These are phyloP conservation scores for Antedon bifida DNA, from an alignment of 35 echinoderm and acorn worm species.

Conservation along the genomic window DNA sequence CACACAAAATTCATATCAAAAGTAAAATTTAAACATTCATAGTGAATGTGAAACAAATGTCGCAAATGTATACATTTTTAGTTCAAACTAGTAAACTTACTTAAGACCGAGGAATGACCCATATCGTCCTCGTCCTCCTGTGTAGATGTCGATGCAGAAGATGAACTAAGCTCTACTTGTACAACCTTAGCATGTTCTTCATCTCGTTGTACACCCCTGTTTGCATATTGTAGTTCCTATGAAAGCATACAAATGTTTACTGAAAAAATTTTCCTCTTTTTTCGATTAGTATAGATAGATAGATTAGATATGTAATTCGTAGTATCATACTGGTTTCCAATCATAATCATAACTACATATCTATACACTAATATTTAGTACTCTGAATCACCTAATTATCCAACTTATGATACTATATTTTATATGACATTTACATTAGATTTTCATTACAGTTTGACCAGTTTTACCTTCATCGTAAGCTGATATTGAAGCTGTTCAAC, in stretches of 20 bases:
- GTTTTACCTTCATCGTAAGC: conserved; percentile 63
- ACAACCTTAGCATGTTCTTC: conserved; percentile 36
- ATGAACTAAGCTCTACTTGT: conserved; percentile 69
- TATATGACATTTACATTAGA: too few species aligned
- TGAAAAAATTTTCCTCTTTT: conserved; percentile 5
- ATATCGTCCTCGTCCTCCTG: conserved; percentile 12
- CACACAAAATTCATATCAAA: too few species aligned
- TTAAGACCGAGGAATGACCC: background rate
- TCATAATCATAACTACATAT: too few species aligned
- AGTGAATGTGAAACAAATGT: too few species aligned
- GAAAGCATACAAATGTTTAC: background rate
- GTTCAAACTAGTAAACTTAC: background rate
- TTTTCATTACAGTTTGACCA: background rate
- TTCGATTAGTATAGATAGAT: too few species aligned
- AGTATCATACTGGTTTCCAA: too few species aligned
- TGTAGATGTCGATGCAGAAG: conserved; percentile 28
- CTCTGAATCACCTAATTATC: too few species aligned
- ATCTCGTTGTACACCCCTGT: conserved; percentile 28
- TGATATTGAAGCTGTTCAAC: conserved; percentile 82
- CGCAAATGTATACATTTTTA: too few species aligned
- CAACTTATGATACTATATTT: too few species aligned
- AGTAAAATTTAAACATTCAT: too few species aligned
- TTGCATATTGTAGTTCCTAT: conserved; percentile 72
- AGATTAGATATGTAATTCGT: too few species aligned
- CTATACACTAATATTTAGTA: too few species aligned